phyloP scores from a whole-genome alignment of 2,113 vertebrate genomes.

The Elephas maximus region DNA sequence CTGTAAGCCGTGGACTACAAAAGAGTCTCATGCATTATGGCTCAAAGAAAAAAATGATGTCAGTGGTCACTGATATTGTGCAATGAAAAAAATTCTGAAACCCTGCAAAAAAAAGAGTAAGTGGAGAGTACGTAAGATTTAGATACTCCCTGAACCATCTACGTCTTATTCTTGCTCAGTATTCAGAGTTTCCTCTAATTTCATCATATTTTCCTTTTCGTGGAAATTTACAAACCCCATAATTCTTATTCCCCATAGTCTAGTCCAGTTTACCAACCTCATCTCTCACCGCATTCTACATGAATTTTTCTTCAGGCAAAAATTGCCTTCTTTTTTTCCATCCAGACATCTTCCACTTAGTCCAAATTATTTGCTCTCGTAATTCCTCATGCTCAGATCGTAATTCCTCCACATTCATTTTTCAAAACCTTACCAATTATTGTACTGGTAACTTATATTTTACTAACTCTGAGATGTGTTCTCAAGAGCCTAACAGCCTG shows the following conservation, averaged over 20 bases:
- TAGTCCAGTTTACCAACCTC: background rate
- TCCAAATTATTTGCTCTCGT: background rate
- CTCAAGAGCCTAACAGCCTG: background rate
- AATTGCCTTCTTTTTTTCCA: background rate
- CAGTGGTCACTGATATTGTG: slow-evolving; percentile 1
- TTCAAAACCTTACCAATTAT: background rate
- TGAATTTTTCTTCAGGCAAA: background rate
- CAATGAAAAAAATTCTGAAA: background rate
- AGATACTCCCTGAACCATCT: background rate
- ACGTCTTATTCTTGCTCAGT: background rate
- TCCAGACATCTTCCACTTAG: background rate
- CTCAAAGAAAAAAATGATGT: slow-evolving; percentile 48
- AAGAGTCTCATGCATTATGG: slow-evolving; percentile 28
- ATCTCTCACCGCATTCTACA: background rate
- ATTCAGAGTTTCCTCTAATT: background rate
- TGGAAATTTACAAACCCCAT: background rate
- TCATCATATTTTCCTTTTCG: slow-evolving; percentile 32
- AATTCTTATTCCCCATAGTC: background rate
- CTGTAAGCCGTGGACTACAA: slow-evolving; percentile 3
- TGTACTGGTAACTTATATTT: background rate
- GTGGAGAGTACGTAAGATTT: background rate
- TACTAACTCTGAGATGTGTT: slow-evolving; percentile 18
- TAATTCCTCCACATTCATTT: background rate
- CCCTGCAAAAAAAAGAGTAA: background rate
- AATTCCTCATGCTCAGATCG: background rate